Conservation (phyloP, 2,888 invertebrate species). For the Aquatica leii region DNA sequence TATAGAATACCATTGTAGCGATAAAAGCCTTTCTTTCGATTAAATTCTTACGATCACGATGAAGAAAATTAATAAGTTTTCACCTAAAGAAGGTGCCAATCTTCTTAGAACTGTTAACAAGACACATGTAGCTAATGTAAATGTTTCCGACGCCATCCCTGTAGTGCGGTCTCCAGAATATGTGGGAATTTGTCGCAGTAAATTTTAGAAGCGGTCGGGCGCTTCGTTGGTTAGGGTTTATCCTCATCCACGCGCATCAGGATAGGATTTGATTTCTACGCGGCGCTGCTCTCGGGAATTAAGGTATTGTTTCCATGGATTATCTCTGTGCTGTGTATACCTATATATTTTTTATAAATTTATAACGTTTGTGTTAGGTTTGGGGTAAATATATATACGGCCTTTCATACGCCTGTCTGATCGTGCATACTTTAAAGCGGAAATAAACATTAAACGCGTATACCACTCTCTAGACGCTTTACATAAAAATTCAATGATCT, state of each 20-base stretch:
- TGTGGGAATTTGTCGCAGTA: constrained; percentile 60
- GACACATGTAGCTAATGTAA: constrained; percentile 28
- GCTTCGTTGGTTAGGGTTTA: constrained; percentile 43
- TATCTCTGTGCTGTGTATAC: constrained; percentile 52
- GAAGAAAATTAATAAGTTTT: constrained; percentile 14
- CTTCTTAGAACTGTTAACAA: constrained; percentile 23
- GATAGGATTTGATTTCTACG: constrained; percentile 51
- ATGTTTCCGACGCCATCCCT: constrained; percentile 38
- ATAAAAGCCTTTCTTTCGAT: constrained; percentile 14
- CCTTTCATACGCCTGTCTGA: constrained; percentile 30
- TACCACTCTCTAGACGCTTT: background rate
- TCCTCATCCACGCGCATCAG: constrained; percentile 56
- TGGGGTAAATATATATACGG: constrained; percentile 27
- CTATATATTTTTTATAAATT: constrained; percentile 51
- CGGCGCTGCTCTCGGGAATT: constrained; percentile 48
- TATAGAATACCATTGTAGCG: constrained; percentile 15
- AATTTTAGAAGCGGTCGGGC: constrained; percentile 54
- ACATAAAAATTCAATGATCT: too few relatives aligned
- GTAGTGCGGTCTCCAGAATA: constrained; percentile 49
- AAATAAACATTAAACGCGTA: constrained; percentile 16
- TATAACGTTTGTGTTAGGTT: constrained; percentile 46
- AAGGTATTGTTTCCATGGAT: constrained; percentile 59
- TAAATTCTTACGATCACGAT: background rate
- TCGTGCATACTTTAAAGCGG: constrained; percentile 21
- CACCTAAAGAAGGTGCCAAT: constrained; percentile 16